Conservation (phyloP, 2,113 vertebrate species). For the Lagopus leucura region DNA sequence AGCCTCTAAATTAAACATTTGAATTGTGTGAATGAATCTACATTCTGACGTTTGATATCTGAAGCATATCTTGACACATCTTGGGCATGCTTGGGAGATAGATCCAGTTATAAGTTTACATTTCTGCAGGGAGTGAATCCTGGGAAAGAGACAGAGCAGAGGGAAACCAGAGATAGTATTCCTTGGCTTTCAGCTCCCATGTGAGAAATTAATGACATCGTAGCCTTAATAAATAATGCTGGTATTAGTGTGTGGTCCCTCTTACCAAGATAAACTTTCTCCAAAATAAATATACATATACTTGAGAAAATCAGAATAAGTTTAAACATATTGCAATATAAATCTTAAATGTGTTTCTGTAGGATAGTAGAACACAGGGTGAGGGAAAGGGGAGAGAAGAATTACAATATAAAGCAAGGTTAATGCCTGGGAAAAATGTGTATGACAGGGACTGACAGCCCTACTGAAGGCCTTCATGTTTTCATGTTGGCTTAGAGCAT, state of each 20-base stretch:
- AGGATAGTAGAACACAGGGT: neutral
- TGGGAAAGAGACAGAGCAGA: neutral
- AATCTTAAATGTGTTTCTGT: neutral
- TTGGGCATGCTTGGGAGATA: neutral
- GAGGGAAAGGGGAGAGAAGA: neutral
- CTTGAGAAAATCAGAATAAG: neutral
- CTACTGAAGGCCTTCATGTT: neutral
- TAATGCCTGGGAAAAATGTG: neutral
- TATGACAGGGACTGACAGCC: neutral
- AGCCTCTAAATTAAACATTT: conserved; percentile 27
- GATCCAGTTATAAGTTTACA: neutral
- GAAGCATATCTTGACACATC: neutral
- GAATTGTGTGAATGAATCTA: conserved; percentile 33
- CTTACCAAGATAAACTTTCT: neutral
- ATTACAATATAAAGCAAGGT: neutral
- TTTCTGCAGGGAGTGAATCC: neutral
- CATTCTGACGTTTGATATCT: neutral
- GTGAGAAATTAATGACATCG: neutral
- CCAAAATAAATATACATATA: neutral
- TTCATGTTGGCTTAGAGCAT: neutral
- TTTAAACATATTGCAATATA: neutral
- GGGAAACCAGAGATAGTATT: neutral
- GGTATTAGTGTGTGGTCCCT: fast-evolving
- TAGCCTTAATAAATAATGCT: neutral
- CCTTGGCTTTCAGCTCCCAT: neutral